Evolutionary conservation across 2,797 vertebrate species (phyloP).

Genomic region (Chelonia mydas): DNA sequence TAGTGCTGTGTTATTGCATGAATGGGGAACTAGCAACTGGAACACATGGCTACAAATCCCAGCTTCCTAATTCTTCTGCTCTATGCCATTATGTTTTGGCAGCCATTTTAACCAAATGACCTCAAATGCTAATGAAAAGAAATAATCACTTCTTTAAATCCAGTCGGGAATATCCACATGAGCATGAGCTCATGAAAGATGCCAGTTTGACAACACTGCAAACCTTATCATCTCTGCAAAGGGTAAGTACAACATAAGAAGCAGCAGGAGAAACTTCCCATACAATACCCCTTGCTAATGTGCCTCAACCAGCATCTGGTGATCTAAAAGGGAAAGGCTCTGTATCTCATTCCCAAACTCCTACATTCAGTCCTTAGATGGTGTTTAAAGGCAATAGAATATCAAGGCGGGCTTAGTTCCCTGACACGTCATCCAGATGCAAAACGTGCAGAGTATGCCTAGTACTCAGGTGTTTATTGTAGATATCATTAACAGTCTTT

Average conservation of each 20-base stretch:
- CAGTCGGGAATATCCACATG: not conserved
- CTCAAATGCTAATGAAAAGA: not conserved
- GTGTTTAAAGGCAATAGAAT: conserved; percentile 47
- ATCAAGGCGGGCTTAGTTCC: conserved; percentile 8
- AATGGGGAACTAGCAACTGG: not conserved
- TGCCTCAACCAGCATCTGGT: not conserved
- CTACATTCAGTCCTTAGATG: conserved; percentile 45
- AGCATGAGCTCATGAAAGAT: fast-evolving
- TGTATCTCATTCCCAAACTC: not conserved
- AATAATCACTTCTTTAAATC: fast-evolving
- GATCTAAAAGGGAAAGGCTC: conserved; percentile 19
- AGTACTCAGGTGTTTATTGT: conserved; percentile 27
- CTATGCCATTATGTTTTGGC: not conserved
- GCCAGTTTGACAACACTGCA: not conserved
- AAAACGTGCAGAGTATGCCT: not conserved
- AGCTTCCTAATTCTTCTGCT: not conserved
- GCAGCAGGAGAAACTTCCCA: not conserved
- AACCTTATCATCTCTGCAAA: not conserved
- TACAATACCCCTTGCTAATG: fast-evolving
- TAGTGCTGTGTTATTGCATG: not conserved
- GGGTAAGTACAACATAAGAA: not conserved
- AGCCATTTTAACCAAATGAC: not conserved
- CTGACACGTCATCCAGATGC: conserved; percentile 1
- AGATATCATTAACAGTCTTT: conserved; percentile 32
- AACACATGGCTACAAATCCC: not conserved